Base-by-base conservation (phyloP, 2,113 vertebrate species). In the Aldabrachelys gigantea region DNA sequence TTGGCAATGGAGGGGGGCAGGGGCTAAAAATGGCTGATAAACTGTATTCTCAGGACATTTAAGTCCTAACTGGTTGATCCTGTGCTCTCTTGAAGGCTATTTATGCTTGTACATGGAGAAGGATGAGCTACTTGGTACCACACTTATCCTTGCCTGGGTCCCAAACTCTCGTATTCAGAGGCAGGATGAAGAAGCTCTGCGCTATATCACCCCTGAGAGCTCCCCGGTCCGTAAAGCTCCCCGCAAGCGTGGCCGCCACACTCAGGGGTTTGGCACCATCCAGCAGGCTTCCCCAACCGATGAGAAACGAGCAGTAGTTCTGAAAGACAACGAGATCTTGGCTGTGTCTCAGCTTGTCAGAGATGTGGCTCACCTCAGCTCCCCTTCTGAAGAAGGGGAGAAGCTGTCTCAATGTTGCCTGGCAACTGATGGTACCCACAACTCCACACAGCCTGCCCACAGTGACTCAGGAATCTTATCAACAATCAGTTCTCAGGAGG, bases 131-230 rank as follows among this genome's bases (percentile, higher is more conserved):
- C 97, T 99, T 52, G 99, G 99, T 1, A 98, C 98, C 94, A 99
- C 99, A 0, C 98, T 99, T 82, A 99, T 99, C 95, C 98, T 99
- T 47, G 99, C 99, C 17, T 99, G 99, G 99, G 99, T 99, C 96
- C 99, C 99, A 19, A 99, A 99, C 97, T 98, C 99, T 0, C 99
- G 99, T 69, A 99, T 99, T 97, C 99, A 99, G 98, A 97, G 98
- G 94, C 99, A 99, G 98, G 99, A 99, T 1, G 99, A 99, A 80
- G 99, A 99, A 84, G 99, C 99, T 0, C 96, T 99, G 93, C 99
- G 99, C 57, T 99, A 99, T 95, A 94, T 99, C 97, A 99, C 99
- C 1, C 99, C 99, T 0, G 99, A 99, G 97, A 98, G 99, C 98
- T 99, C 99, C 11, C 99, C 99, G 0, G 99, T 99, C n/a, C 99